These are phyloP conservation scores for Salticus scenicus DNA, from an alignment of 2,888 invertebrate genomes.

Conservation along the genomic window DNA sequence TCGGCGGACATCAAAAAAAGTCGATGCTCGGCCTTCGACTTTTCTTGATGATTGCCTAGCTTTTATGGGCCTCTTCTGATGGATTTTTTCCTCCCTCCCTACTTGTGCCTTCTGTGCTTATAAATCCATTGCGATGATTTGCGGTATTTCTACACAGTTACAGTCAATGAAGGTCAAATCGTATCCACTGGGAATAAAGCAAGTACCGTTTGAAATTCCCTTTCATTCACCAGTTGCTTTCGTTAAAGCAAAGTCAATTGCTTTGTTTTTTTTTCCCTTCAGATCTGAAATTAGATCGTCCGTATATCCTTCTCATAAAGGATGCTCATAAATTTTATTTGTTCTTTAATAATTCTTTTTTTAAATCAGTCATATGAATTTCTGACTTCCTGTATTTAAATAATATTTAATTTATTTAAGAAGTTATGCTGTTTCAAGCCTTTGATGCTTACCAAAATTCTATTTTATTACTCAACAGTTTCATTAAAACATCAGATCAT, in stretches of 20 bases:
- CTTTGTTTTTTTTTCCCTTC: neutral
- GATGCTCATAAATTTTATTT: too few species aligned
- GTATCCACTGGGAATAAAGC: neutral
- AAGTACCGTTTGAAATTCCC: neutral
- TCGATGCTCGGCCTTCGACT: slow-evolving; percentile 52
- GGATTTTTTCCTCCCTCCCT: neutral
- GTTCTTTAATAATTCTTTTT: too few species aligned
- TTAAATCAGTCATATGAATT: too few species aligned
- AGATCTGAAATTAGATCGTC: too few species aligned
- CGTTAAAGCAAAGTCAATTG: neutral
- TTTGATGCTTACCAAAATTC: too few species aligned
- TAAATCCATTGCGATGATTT: slow-evolving; percentile 1
- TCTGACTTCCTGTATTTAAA: too few species aligned
- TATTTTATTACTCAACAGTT: too few species aligned
- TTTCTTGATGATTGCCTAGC: slow-evolving; percentile 21
- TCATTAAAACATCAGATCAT: too few species aligned
- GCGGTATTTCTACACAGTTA: neutral
- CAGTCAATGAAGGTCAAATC: slow-evolving; percentile 9
- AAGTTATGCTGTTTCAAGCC: too few species aligned
- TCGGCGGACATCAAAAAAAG: slow-evolving; percentile 47
- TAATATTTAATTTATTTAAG: too few species aligned
- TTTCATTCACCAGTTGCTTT: neutral
- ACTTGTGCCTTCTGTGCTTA: neutral
- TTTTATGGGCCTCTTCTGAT: slow-evolving; percentile 8
- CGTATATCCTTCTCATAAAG: too few species aligned